phyloP scores from a whole-genome alignment of 2,888 invertebrate species.

The Diaprepes abbreviatus region DNA sequence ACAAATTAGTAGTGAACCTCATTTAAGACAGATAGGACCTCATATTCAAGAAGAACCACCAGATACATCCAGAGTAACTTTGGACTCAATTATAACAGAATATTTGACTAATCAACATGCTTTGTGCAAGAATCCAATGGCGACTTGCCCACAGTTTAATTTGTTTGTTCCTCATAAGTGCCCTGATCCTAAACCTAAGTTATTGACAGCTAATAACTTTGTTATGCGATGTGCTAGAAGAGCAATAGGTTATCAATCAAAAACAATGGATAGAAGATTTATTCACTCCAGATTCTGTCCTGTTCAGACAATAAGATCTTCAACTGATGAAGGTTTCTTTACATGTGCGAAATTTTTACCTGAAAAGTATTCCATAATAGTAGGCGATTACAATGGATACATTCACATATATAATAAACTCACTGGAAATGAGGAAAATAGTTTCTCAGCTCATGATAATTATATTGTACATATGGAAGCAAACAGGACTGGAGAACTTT shows the following conservation, averaged over 20 bases:
- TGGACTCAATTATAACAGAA: constrained; percentile 95
- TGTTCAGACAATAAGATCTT: constrained; percentile 78
- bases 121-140: constrained; percentile 97
- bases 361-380: constrained; percentile 72
- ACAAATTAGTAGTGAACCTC: constrained; percentile 67
- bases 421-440: constrained; percentile 84
- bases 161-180: constrained; percentile 95
- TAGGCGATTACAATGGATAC: constrained; percentile 93
- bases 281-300: constrained; percentile 88
- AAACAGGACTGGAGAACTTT: constrained; percentile 80
- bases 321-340: constrained; percentile 81
- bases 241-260: constrained; percentile 71
- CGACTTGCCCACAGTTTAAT: constrained; percentile 97
- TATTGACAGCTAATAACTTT: constrained; percentile 79
- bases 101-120: constrained; percentile 98
- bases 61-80: constrained; percentile 69
- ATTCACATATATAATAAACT: constrained; percentile 89
- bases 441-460: constrained; percentile 87
- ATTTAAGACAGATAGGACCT: constrained; percentile 41
- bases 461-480: constrained; percentile 85
- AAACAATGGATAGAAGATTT: constrained; percentile 82
- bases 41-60: constrained; percentile 51
- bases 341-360: constrained; percentile 72
- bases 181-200: constrained; percentile 85
- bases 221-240: constrained; percentile 74